Evolutionary conservation across 1,140 invertebrate species (phyloP).

Genomic region (Adoxophyes honmai): DNA sequence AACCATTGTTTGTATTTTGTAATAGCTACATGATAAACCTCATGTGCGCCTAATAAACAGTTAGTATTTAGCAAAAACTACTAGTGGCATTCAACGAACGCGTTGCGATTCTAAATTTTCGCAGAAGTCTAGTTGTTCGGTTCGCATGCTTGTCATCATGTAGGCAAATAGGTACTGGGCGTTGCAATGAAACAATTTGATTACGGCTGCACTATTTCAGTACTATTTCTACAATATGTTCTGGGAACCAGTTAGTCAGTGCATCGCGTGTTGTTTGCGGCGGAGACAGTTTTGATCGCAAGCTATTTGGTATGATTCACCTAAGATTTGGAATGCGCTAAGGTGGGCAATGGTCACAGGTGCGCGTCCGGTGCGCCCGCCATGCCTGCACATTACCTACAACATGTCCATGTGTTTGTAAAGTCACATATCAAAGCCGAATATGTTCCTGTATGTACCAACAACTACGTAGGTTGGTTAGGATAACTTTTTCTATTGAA

Average conservation of each 20-base stretch:
- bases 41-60: background rate
- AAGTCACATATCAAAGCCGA: no score
- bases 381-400: slow-evolving; percentile 40
- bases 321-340: slow-evolving; percentile 41
- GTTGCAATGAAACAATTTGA: background rate
- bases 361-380: slow-evolving; percentile 66
- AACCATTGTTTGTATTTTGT: background rate
- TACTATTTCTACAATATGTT: slow-evolving; percentile 11
- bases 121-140: slow-evolving; percentile 1
- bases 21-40: background rate
- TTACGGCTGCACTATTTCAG: slow-evolving; percentile 6
- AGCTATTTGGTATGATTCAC: background rate
- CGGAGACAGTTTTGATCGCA: background rate
- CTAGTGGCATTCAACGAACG: slow-evolving; percentile 2
- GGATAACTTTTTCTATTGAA: no score
- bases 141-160: background rate
- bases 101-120: background rate
- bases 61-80: background rate
- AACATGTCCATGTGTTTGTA: background rate
- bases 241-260: background rate
- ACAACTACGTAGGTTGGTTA: no score
- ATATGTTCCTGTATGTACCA: no score
- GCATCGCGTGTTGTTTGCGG: background rate
- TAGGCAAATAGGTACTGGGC: slow-evolving; percentile 6
- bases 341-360: slow-evolving; percentile 52